Evolutionary conservation across 2,888 invertebrate genomes (phyloP).

Genomic region (Pachliopta kotzebuea): DNA sequence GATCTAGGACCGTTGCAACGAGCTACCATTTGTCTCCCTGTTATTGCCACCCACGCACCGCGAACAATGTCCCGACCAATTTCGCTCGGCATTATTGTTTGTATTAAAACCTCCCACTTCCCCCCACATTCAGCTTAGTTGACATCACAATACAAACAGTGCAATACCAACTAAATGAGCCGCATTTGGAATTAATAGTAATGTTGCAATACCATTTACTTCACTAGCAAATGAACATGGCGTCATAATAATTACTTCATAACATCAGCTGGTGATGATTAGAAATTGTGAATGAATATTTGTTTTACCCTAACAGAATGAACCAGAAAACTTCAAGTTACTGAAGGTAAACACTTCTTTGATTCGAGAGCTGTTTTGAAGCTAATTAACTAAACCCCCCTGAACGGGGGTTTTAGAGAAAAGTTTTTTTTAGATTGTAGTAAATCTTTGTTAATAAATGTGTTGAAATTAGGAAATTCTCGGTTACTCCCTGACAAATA

Average conservation of each 20-base stretch:
- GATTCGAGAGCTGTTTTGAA: too few species aligned
- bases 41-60: slow-evolving; percentile 31
- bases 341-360: too few species aligned
- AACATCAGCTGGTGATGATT: neutral
- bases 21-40: slow-evolving; percentile 31
- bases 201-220: neutral
- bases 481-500: too few species aligned
- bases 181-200: neutral
- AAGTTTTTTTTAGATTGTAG: too few species aligned
- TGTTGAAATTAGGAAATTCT: too few species aligned
- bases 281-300: neutral
- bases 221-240: neutral
- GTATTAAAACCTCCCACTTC: slow-evolving; percentile 14
- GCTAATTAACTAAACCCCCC: too few species aligned
- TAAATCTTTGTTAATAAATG: too few species aligned
- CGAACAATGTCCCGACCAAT: slow-evolving; percentile 27
- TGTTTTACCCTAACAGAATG: neutral
- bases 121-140: slow-evolving; percentile 31
- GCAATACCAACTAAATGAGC: neutral
- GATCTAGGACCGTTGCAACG: slow-evolving; percentile 10
- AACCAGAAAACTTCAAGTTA: too few species aligned
- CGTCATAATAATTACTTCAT: neutral
- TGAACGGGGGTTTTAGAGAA: too few species aligned
- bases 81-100: slow-evolving; percentile 23
- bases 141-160: slow-evolving; percentile 29